phyloP scores from a whole-genome alignment of 1,140 invertebrate genomes.

The Whitmania pigra region DNA sequence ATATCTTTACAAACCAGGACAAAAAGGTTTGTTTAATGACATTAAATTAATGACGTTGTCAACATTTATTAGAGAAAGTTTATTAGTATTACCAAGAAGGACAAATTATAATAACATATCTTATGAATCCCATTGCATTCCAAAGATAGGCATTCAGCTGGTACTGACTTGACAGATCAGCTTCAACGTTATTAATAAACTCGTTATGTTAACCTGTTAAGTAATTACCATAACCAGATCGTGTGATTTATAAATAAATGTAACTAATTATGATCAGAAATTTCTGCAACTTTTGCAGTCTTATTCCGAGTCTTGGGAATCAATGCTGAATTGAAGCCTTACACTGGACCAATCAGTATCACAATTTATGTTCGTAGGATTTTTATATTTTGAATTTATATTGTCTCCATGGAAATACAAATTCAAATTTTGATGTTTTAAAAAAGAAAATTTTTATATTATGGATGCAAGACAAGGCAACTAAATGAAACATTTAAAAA shows the following conservation, averaged over 20 bases:
- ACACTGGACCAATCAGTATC: background rate
- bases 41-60: background rate
- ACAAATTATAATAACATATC: too few species aligned
- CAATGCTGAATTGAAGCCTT: background rate
- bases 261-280: background rate
- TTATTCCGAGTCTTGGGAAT: background rate
- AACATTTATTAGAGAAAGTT: background rate
- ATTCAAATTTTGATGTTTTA: too few species aligned
- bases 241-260: background rate
- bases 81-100: too few species aligned
- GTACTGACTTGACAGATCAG: too few species aligned
- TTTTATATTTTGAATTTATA: too few species aligned
- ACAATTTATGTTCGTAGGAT: background rate
- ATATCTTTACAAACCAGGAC: constrained; percentile 82
- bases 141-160: too few species aligned
- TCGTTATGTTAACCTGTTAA: background rate
- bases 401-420: too few species aligned
- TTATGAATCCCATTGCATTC: too few species aligned
- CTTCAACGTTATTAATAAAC: too few species aligned
- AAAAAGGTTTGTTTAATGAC: constrained; percentile 51
- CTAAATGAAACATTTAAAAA: too few species aligned
- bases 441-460: too few species aligned
- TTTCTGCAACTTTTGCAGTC: constrained; percentile 8
- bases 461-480: too few species aligned
- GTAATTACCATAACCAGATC: background rate